These are phyloP conservation scores for Hydroisotoma schaefferi DNA, from an alignment of 2,888 invertebrate genomes.

Conservation along the genomic window DNA sequence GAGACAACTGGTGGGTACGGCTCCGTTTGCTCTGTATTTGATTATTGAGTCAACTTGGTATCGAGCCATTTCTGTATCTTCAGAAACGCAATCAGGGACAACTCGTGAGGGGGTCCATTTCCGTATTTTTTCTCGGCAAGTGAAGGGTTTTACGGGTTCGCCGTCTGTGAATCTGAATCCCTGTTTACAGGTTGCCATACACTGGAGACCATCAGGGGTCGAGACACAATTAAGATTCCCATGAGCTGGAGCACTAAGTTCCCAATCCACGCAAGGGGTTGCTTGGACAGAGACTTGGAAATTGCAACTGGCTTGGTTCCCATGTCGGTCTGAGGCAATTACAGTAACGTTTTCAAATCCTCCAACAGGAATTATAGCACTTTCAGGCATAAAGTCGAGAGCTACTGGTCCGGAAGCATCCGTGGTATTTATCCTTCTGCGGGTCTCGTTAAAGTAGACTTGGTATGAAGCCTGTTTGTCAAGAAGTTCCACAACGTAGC, in stretches of 20 bases:
- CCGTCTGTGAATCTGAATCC: slow-evolving; percentile 88
- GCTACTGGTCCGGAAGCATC: slow-evolving; percentile 84
- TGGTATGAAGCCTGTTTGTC: slow-evolving; percentile 85
- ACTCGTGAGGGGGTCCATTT: slow-evolving; percentile 84
- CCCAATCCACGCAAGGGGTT: slow-evolving; percentile 92
- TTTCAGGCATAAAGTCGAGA: slow-evolving; percentile 78
- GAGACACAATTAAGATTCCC: slow-evolving; percentile 83
- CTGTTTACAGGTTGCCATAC: slow-evolving; percentile 82
- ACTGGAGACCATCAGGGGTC: slow-evolving; percentile 70
- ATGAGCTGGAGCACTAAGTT: slow-evolving; percentile 80
- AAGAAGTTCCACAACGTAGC: slow-evolving; percentile 86
- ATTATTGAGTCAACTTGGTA: slow-evolving; percentile 85
- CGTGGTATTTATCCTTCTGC: slow-evolving; percentile 75
- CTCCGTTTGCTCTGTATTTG: slow-evolving; percentile 83
- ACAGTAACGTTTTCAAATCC: slow-evolving; percentile 90
- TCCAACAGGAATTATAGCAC: slow-evolving; percentile 70
- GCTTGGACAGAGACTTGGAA: slow-evolving; percentile 88
- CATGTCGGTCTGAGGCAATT: slow-evolving; percentile 77
- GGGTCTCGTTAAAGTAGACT: slow-evolving; percentile 86
- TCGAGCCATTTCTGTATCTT: slow-evolving; percentile 89
- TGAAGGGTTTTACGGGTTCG: slow-evolving; percentile 78
- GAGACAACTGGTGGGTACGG: slow-evolving; percentile 77
- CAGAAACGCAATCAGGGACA: slow-evolving; percentile 52
- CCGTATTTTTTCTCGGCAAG: slow-evolving; percentile 71
- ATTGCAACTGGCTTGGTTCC: slow-evolving; percentile 79